These are phyloP conservation scores for Melolontha melolontha DNA, from an alignment of 2,888 invertebrate genomes.

Conservation along the genomic window DNA sequence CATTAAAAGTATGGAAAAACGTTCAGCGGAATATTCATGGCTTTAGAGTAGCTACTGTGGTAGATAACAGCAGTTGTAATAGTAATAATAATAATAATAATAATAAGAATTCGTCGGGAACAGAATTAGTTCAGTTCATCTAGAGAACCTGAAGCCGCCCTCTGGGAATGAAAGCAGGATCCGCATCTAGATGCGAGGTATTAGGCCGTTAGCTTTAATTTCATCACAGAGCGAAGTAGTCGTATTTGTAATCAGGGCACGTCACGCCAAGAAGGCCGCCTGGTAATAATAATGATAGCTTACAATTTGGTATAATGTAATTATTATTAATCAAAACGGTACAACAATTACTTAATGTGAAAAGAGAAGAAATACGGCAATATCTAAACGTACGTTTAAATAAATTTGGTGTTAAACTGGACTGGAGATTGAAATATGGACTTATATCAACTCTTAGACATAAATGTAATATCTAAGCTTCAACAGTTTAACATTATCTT, in stretches of 20 bases:
- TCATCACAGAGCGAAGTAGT: slow-evolving; percentile 1
- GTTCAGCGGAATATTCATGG: slow-evolving; percentile 22
- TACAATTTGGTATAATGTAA: slow-evolving; percentile 2
- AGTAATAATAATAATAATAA: slow-evolving; percentile 17
- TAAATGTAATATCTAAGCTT: too few species aligned
- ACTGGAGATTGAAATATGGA: too few species aligned
- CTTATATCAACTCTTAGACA: too few species aligned
- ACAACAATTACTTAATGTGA: slow-evolving; percentile 3
- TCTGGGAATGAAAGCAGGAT: slow-evolving; percentile 1
- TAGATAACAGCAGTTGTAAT: background rate
- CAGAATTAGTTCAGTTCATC: slow-evolving; percentile 7
- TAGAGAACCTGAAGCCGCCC: slow-evolving; percentile 9
- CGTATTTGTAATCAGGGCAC: slow-evolving; percentile 20
- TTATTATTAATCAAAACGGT: slow-evolving; percentile 3
- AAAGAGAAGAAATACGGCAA: too few species aligned
- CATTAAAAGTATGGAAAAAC: slow-evolving; percentile 17
- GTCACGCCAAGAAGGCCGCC: background rate
- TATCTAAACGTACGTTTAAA: too few species aligned
- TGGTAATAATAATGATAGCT: slow-evolving; percentile 5
- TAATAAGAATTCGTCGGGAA: slow-evolving; percentile 15
- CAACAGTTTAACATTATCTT: too few species aligned
- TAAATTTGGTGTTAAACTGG: too few species aligned
- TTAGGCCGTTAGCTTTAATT: slow-evolving; percentile 28
- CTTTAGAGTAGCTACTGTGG: too few species aligned
- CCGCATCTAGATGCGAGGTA: slow-evolving; percentile 21